Percentiles rank a stretch among this genome's conserved stretches.
phyloP scores from a whole-genome alignment of 2,113 vertebrate genomes.

The Sorex fumeus region DNA sequence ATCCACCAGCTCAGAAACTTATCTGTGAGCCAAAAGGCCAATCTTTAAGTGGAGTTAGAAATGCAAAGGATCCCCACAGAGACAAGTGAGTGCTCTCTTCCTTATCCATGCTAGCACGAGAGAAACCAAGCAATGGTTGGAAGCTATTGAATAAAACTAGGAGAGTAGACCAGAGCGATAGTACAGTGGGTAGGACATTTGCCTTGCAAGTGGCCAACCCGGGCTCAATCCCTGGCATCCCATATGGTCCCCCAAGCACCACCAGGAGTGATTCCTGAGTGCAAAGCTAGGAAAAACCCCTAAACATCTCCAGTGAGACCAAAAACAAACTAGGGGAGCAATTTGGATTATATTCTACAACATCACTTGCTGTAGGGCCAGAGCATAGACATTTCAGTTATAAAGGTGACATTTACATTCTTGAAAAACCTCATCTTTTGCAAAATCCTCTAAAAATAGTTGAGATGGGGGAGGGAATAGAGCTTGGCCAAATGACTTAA shows the following conservation, averaged over 20 bases:
- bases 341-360: not conserved
- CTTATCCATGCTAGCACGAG: not conserved
- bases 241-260: no score
- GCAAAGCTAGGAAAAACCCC: no score
- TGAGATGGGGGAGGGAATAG: not conserved
- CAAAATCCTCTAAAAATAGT: conserved; percentile 17
- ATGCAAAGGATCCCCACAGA: not conserved
- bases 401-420: not conserved
- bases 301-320: not conserved
- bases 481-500: not conserved
- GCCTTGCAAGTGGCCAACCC: no score
- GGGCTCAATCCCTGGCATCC: no score
- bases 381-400: not conserved
- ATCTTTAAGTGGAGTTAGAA: conserved; percentile 37
- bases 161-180: not conserved
- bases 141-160: not conserved
- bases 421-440: conserved; percentile 34
- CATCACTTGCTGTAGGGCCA: not conserved
- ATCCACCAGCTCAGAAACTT: not conserved
- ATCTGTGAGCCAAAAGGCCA: not conserved
- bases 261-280: no score
- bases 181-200: no score
- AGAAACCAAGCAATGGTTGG: not conserved
- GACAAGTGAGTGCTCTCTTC: not conserved
- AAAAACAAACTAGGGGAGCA: no score